Percentiles rank a stretch among this genome's conserved stretches.
phyloP scores from a whole-genome alignment of 2,113 vertebrate genomes.

The Ceyx cyanopectus region DNA sequence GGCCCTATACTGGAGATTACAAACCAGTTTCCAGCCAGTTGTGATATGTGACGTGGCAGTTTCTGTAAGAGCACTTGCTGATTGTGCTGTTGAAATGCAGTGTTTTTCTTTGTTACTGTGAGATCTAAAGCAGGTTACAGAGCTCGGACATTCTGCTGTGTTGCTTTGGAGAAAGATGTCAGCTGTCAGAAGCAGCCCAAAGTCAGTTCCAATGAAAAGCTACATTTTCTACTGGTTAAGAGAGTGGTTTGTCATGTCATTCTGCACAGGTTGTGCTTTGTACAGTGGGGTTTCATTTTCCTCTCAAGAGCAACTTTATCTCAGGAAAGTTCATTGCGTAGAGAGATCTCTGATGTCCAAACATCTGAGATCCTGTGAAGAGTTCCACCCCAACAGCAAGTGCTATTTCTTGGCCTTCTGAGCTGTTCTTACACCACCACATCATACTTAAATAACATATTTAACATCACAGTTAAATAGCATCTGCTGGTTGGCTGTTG shows the following conservation, averaged over 20 bases:
- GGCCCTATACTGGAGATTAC: neutral
- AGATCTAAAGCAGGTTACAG: constrained; percentile 3
- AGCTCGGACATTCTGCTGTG: neutral
- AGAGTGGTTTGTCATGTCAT: too few species aligned
- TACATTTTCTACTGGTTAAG: neutral
- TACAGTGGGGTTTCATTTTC: too few species aligned
- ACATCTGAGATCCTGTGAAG: too few species aligned
- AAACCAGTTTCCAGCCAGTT: constrained; percentile 3
- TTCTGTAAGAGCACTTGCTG: neutral
- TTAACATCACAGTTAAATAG: too few species aligned
- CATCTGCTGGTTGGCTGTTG: neutral
- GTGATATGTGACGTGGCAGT: neutral
- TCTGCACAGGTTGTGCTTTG: too few species aligned
- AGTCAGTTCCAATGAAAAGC: neutral
- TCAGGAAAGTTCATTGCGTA: too few species aligned
- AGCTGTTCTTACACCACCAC: too few species aligned
- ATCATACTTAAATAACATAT: too few species aligned
- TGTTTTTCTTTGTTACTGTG: constrained; percentile 25
- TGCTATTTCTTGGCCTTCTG: too few species aligned
- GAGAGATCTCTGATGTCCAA: too few species aligned
- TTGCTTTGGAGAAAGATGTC: neutral
- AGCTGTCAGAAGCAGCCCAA: neutral
- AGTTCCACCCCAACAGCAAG: too few species aligned
- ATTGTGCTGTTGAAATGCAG: neutral
- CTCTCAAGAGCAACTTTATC: too few species aligned